phyloP scores from a whole-genome alignment of 2,888 invertebrate genomes.

The Cerastis leucographa region DNA sequence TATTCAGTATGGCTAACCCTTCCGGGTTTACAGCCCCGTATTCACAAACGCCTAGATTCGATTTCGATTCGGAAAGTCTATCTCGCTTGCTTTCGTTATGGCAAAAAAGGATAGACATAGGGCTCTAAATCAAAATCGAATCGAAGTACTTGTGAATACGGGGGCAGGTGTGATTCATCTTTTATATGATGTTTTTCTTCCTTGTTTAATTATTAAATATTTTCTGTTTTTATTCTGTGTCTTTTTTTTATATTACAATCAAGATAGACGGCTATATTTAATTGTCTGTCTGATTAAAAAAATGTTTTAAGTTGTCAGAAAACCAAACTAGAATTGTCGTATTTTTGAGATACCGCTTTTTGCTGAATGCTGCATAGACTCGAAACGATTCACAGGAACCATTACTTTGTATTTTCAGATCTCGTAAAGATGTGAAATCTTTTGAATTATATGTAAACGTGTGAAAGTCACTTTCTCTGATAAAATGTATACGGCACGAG shows the following conservation, averaged over 20 bases:
- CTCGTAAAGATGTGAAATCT: constrained; percentile 45
- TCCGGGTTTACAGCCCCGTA: neutral
- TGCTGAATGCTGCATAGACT: constrained; percentile 45
- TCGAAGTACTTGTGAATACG: no score
- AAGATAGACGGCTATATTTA: neutral
- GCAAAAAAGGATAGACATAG: no score
- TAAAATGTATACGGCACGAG: constrained; percentile 3
- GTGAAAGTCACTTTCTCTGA: constrained; percentile 35
- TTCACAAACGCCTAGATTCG: no score
- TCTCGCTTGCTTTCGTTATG: no score
- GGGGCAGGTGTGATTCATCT: neutral
- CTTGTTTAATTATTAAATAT: neutral
- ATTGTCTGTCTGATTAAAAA: neutral
- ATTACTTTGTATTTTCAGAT: constrained; percentile 57
- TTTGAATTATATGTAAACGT: constrained; percentile 49
- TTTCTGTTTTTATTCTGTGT: no score
- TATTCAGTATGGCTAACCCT: neutral
- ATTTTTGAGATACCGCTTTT: neutral
- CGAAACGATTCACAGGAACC: constrained; percentile 50
- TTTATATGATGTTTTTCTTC: neutral
- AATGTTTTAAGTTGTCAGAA: neutral
- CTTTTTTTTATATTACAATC: neutral
- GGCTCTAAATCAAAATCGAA: no score
- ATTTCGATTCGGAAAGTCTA: no score
- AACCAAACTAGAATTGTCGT: neutral